phyloP scores from a whole-genome alignment of 2,113 vertebrate species.

The Lethenteron camtschaticum region DNA sequence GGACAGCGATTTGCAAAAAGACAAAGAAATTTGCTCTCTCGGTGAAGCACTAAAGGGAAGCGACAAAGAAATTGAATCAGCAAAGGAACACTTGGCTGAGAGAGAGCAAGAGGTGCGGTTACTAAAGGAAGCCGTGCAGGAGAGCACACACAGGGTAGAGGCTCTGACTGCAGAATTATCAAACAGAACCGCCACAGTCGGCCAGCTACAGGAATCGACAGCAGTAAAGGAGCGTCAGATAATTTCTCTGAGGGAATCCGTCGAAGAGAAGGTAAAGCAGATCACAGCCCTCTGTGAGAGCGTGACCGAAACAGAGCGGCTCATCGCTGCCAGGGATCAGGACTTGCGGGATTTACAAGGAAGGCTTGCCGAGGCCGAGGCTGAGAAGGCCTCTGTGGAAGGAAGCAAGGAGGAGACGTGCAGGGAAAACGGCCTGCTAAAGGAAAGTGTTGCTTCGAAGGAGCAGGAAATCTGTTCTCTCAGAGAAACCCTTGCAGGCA shows the following conservation, averaged over 20 bases:
- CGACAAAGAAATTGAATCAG: neutral
- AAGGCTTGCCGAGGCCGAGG: neutral
- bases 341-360: neutral
- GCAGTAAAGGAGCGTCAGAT: neutral
- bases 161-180: neutral
- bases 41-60: neutral
- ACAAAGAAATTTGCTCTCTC: neutral
- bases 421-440: neutral
- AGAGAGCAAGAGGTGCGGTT: neutral
- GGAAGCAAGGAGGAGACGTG: neutral
- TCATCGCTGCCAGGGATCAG: neutral
- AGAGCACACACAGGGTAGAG: neutral
- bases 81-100: neutral
- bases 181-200: neutral
- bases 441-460: conserved; percentile 2
- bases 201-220: neutral
- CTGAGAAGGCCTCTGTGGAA: neutral
- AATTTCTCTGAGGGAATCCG: neutral
- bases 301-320: neutral
- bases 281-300: neutral
- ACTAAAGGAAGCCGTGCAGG: conserved; percentile 1
- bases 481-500: no score
- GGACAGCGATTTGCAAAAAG: neutral
- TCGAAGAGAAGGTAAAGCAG: neutral
- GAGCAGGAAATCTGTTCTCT: neutral